A percentile compares a stretch with the other conserved stretches of the same genome.
Evolutionary conservation across 2,888 invertebrate species (phyloP).

Genomic region (Ornithoptera alexandrae): DNA sequence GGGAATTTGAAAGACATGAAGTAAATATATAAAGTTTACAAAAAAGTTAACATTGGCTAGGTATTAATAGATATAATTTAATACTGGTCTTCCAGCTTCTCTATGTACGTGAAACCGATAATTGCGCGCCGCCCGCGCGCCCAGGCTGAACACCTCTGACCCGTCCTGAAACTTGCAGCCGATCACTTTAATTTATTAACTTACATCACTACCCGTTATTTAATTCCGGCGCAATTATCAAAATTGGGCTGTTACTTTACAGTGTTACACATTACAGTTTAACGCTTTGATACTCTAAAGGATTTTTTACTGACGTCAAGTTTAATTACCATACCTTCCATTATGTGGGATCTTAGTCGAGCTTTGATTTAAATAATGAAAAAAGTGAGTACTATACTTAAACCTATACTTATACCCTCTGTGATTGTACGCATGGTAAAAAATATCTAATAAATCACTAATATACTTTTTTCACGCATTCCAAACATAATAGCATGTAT

Average conservation of each 20-base stretch:
- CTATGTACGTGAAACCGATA: slow-evolving; percentile 56
- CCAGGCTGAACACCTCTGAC: slow-evolving; percentile 73
- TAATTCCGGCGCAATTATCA: slow-evolving; percentile 22
- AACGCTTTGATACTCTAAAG: not conserved
- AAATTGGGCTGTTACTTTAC: slow-evolving; percentile 17
- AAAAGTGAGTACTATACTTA: too few species aligned
- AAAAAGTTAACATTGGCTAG: too few species aligned
- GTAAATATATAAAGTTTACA: too few species aligned
- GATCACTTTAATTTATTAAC: slow-evolving; percentile 74
- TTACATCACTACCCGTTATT: slow-evolving; percentile 42
- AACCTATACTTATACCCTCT: too few species aligned
- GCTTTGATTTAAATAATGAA: too few species aligned
- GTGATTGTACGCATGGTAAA: too few species aligned
- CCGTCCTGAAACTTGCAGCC: slow-evolving; percentile 78
- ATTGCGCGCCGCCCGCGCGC: slow-evolving; percentile 69
- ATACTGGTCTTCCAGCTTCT: slow-evolving; percentile 35
- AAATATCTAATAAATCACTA: too few species aligned
- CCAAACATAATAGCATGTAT: too few species aligned
- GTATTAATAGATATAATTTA: not conserved
- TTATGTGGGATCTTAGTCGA: too few species aligned
- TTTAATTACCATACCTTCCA: not conserved
- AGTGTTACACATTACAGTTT: not conserved
- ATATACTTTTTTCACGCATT: too few species aligned
- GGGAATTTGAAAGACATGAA: too few species aligned
- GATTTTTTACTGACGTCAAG: not conserved